These are phyloP conservation scores for Perdix hodgsoniae DNA, from an alignment of 2,797 vertebrate species.

Conservation along the genomic window DNA sequence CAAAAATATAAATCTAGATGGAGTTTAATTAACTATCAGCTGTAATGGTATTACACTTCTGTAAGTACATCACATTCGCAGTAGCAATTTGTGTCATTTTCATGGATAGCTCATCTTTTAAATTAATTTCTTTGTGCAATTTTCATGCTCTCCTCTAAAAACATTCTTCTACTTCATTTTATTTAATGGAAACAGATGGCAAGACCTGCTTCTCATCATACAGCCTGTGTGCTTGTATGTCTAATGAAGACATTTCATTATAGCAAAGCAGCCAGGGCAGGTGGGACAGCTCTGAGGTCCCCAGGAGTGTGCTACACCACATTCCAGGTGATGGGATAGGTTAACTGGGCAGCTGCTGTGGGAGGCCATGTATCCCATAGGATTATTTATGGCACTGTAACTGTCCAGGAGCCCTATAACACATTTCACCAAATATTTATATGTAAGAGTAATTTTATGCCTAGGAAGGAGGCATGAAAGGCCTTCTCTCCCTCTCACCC, in stretches of 20 bases:
- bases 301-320: fast-evolving
- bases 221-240: neutral
- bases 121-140: neutral
- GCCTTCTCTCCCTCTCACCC: neutral
- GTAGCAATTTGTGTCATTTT: neutral
- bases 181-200: neutral
- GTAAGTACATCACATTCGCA: neutral
- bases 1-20: neutral
- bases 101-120: neutral
- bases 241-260: neutral
- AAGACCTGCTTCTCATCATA: neutral
- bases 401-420: fast-evolving
- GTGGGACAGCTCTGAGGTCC: neutral
- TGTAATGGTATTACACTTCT: neutral
- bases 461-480: neutral
- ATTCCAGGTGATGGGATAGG: fast-evolving
- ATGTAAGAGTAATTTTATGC: neutral
- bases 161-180: neutral
- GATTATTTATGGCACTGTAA: fast-evolving
- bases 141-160: neutral
- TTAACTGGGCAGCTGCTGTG: fast-evolving
- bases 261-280: neutral
- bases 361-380: fast-evolving
- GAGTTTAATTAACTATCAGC: conserved; percentile 16
- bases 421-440: neutral